Base-by-base conservation (phyloP, 2,113 vertebrate species). In the Poeciliopsis retropinna region DNA sequence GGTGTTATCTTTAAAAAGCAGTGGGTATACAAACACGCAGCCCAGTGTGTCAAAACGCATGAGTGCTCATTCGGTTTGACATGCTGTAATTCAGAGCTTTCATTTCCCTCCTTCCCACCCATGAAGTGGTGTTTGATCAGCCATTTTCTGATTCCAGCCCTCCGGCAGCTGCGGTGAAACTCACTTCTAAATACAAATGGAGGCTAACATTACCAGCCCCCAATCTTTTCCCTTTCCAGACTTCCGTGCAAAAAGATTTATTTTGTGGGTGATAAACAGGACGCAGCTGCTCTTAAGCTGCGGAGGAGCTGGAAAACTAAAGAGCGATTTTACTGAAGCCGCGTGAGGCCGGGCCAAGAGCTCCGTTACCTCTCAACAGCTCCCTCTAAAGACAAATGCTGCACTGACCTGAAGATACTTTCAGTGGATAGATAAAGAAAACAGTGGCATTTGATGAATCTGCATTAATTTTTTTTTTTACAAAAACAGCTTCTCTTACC, bases 261-360 rank as follows among this genome's bases (percentile, higher is more conserved):
- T 88, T 88, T 81, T 60, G 80, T 70, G 84, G 88, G 78, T 79
- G 68, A 90, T 91, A 93, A 95, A 94, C 94, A 95, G 95, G 94
- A 95, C 92, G 86, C 95, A 95, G 95, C 95, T 96, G 95, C 94
- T 92, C 75, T 57, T 28, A 64, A 88, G 66, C 88, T 86, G 88
- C 85, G 76, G 3, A 80, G 74, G 3, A 78, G 81, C 83, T 76
- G 86, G 4, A 63, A 57, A 83, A 90, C 82, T 60, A 13, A 87
- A 70, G 60, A 88, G 82, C 72, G 83, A 84, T 89, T 17, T 88
- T 72, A 77, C 81, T 79, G 80, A 78, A 75, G 89, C 78, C 74
- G 89, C 71, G 8, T 68, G 76, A 85, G 85, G 47, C 67, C 0
- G 15, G 63, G 80, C 89, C 84, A 82, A 74, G 75, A 80, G 80